A percentile compares a stretch with the other conserved stretches of the same genome.
phyloP scores from a whole-genome alignment of 2,888 invertebrate genomes.

The Macrophya alboannulata region DNA sequence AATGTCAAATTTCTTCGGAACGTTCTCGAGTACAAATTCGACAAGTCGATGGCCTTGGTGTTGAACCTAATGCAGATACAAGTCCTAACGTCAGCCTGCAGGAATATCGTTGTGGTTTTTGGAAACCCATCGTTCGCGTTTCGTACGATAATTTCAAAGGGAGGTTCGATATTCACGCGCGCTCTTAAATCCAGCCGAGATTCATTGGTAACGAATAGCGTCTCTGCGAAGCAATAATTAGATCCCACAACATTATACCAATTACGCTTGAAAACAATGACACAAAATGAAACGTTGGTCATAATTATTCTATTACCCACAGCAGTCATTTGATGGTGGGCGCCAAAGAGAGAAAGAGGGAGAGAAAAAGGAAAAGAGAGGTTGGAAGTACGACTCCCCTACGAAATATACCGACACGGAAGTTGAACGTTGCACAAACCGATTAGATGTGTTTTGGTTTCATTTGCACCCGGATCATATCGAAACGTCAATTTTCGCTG shows the following conservation, averaged over 20 bases:
- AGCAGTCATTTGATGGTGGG: no score
- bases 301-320: no score
- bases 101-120: slow-evolving; percentile 63
- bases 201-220: slow-evolving; percentile 82
- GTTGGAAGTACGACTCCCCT: no score
- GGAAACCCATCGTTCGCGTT: slow-evolving; percentile 62
- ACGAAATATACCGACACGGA: neutral
- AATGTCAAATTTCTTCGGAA: slow-evolving; percentile 72
- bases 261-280: neutral
- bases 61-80: slow-evolving; percentile 70
- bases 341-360: no score
- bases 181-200: slow-evolving; percentile 81
- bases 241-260: neutral
- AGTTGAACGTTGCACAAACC: slow-evolving; percentile 72
- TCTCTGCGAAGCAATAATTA: slow-evolving; percentile 79
- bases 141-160: slow-evolving; percentile 78
- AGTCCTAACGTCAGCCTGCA: slow-evolving; percentile 64
- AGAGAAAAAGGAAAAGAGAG: no score
- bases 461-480: slow-evolving; percentile 81
- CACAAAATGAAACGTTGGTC: neutral
- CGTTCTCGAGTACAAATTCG: slow-evolving; percentile 27
- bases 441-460: slow-evolving; percentile 80
- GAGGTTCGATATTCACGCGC: slow-evolving; percentile 80
- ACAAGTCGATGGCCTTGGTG: slow-evolving; percentile 62
- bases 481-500: slow-evolving; percentile 81